Conservation (phyloP, 2,113 vertebrate species). For the Saccopteryx bilineata region DNA sequence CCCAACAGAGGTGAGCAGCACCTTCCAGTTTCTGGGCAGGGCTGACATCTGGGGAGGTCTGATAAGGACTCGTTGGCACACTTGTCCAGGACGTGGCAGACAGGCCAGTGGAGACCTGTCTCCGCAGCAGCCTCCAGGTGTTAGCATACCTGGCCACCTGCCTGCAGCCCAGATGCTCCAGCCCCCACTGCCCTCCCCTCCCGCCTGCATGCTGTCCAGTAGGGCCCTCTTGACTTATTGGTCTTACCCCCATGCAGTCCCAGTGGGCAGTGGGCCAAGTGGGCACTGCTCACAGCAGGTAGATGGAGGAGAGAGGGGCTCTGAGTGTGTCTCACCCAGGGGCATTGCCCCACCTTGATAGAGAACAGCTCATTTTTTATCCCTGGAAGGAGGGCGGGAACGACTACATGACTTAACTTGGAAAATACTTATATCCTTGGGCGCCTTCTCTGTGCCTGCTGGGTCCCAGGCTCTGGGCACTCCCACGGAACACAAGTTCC, state of each 20-base stretch:
- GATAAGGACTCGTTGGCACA: neutral
- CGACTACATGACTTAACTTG: rapidly evolving
- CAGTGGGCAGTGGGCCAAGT: rapidly evolving
- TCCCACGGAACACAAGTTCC: neutral
- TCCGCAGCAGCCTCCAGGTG: neutral
- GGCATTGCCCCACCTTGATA: neutral
- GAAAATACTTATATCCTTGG: neutral
- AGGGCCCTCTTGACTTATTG: neutral
- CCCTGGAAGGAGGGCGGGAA: neutral
- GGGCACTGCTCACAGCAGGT: neutral
- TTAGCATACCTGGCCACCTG: neutral
- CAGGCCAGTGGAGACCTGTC: neutral
- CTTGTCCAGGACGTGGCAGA: neutral
- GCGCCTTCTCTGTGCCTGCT: neutral
- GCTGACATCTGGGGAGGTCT: neutral
- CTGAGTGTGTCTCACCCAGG: rapidly evolving
- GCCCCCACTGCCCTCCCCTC: slow-evolving; percentile 85
- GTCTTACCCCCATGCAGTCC: neutral
- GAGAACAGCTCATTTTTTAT: neutral
- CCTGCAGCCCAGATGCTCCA: slow-evolving; percentile 82
- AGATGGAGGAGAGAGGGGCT: neutral
- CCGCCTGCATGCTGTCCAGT: slow-evolving; percentile 82
- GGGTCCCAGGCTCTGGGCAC: neutral
- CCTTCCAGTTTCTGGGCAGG: no score
- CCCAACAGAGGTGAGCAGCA: rapidly evolving